Conservation (phyloP, 2,888 invertebrate genomes). For the Agriotes lineatus region DNA sequence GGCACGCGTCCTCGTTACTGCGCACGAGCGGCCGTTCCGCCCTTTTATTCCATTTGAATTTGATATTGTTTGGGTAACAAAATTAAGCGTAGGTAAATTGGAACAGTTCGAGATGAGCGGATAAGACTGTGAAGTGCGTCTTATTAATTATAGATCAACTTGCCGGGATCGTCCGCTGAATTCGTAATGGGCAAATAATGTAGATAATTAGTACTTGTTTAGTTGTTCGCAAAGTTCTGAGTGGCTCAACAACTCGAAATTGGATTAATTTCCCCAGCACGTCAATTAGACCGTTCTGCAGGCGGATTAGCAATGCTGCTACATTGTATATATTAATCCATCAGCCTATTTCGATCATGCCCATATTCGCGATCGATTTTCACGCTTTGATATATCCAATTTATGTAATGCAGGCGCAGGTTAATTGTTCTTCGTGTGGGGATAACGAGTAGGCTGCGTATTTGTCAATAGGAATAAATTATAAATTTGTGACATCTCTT, state of each 20-base stretch:
- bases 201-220: slow-evolving; percentile 14
- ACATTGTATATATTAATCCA: slow-evolving; percentile 6
- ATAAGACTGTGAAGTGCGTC: not conserved
- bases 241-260: slow-evolving; percentile 35
- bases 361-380: slow-evolving; percentile 2
- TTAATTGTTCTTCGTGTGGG: not conserved
- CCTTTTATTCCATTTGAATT: slow-evolving; percentile 14
- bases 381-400: not conserved
- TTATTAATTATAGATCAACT: not conserved
- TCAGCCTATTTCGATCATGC: slow-evolving; percentile 4
- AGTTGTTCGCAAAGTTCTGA: slow-evolving; percentile 16
- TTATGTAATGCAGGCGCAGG: not conserved
- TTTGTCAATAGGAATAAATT: not conserved
- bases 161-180: not conserved
- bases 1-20: slow-evolving; percentile 54
- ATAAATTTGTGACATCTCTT: not conserved
- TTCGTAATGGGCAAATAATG: slow-evolving; percentile 9
- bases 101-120: slow-evolving; percentile 1
- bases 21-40: slow-evolving; percentile 14
- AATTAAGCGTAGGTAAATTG: not conserved
- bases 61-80: not conserved
- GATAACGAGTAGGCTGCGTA: slow-evolving; percentile 3
- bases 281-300: slow-evolving; percentile 19
- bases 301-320: slow-evolving; percentile 12
- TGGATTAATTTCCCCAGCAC: slow-evolving; percentile 15